phyloP scores from a whole-genome alignment of 2,888 invertebrate species.

The Vesta saturnalis region DNA sequence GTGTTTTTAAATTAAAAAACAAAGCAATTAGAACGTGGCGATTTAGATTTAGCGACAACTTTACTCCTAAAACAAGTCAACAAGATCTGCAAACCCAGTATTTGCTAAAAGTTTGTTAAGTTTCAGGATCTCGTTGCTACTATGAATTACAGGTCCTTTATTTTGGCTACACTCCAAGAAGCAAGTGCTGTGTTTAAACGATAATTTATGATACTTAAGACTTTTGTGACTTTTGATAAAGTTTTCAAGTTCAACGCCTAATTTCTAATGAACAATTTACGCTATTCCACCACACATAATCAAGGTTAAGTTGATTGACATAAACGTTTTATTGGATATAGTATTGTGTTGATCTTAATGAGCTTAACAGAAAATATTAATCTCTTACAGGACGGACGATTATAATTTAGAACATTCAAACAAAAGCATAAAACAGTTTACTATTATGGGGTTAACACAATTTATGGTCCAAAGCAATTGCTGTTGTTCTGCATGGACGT shows the following conservation, averaged over 20 bases:
- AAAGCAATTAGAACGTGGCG: not conserved
- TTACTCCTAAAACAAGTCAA: constrained; percentile 4
- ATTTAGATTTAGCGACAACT: not conserved
- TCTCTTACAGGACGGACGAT: constrained; percentile 6
- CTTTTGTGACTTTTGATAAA: constrained; percentile 1
- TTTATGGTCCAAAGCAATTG: constrained; percentile 32
- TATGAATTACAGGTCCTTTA: constrained; percentile 16
- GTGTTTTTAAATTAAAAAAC: not conserved
- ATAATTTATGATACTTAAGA: constrained; percentile 30
- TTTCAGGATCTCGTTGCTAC: constrained; percentile 20
- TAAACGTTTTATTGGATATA: constrained; percentile 15
- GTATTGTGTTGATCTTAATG: not conserved
- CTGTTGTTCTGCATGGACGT: constrained; percentile 26
- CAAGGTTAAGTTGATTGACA: constrained; percentile 10
- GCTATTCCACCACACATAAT: constrained; percentile 13
- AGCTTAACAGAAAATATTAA: constrained; percentile 20
- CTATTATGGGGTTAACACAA: constrained; percentile 39
- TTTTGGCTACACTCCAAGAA: constrained; percentile 29
- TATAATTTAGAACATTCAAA: constrained; percentile 8
- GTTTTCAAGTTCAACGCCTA: constrained; percentile 1
- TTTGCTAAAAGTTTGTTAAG: constrained; percentile 21
- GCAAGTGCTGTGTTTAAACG: constrained; percentile 30
- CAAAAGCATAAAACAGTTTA: constrained; percentile 39
- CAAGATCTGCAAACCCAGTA: constrained; percentile 9
- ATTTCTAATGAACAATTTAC: not conserved